phyloP scores from a whole-genome alignment of 2,888 invertebrate genomes.

The Drosophila nr. medialis region DNA sequence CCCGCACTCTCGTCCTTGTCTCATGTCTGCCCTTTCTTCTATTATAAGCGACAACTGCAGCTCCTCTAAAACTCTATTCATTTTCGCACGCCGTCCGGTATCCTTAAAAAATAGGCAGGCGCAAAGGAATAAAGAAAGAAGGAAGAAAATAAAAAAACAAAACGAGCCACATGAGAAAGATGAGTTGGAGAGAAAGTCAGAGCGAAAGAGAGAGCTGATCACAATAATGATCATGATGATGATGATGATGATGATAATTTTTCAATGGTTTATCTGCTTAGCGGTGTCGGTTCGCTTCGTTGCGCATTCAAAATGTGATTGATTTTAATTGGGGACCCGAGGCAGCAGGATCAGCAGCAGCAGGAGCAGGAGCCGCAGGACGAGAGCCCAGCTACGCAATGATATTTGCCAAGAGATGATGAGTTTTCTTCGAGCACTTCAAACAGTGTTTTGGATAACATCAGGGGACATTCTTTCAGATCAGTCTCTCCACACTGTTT shows the following conservation, averaged over 20 bases:
- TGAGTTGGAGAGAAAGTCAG: slow-evolving; percentile 2
- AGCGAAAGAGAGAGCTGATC: slow-evolving; percentile 6
- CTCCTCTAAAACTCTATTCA: slow-evolving; percentile 42
- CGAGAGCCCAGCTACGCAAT: slow-evolving; percentile 31
- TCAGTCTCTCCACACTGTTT: background rate
- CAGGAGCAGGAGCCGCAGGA: slow-evolving; percentile 13
- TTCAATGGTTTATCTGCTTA: slow-evolving; percentile 68
- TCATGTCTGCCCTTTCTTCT: slow-evolving; percentile 3
- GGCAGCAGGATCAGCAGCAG: slow-evolving; percentile 16
- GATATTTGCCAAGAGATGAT: slow-evolving; percentile 52
- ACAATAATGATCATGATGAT: slow-evolving; percentile 21
- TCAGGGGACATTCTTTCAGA: slow-evolving; percentile 41
- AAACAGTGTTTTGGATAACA: slow-evolving; percentile 54
- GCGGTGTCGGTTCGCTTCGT: slow-evolving; percentile 46
- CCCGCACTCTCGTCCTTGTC: slow-evolving; percentile 6
- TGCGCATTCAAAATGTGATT: slow-evolving; percentile 69
- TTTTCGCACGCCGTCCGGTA: slow-evolving; percentile 65
- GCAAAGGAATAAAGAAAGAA: slow-evolving; percentile 1
- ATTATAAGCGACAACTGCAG: slow-evolving; percentile 23
- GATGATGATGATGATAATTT: slow-evolving; percentile 53
- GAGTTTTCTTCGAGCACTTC: slow-evolving; percentile 39
- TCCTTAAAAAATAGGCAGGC: slow-evolving; percentile 41
- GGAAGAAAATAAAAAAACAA: slow-evolving; percentile 11
- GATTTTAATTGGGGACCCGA: slow-evolving; percentile 71
- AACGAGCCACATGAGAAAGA: slow-evolving; percentile 30